Evolutionary conservation across 2,113 vertebrate genomes (phyloP).

Genomic region (Aptenodytes forsteri): DNA sequence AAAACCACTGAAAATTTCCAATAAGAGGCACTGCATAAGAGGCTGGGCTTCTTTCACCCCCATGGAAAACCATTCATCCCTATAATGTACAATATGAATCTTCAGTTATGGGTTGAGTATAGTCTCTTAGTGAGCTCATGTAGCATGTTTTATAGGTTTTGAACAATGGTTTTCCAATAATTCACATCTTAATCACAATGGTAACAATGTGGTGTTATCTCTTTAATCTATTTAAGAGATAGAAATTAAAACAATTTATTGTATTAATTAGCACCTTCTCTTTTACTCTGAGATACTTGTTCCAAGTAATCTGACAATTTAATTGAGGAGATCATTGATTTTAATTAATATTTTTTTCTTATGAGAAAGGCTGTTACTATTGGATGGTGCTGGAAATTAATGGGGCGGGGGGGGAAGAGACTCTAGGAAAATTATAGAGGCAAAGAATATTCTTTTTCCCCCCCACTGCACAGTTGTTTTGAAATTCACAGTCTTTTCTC

Average conservation of each 20-base stretch:
- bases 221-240: neutral
- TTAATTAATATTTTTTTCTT: slow-evolving; percentile 42
- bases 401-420: too few relatives aligned
- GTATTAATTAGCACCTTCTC: slow-evolving; percentile 6
- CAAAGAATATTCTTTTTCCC: neutral
- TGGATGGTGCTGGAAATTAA: neutral
- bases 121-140: neutral
- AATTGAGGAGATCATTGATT: slow-evolving; percentile 30
- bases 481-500: neutral
- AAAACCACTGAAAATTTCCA: neutral
- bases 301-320: neutral
- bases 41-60: neutral
- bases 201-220: neutral
- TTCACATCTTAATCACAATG: neutral
- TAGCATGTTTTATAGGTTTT: neutral
- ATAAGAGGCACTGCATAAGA: neutral
- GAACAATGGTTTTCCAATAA: neutral
- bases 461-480: neutral
- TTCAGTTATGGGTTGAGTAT: neutral
- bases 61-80: neutral
- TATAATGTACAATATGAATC: neutral
- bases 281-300: neutral
- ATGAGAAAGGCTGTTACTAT: neutral
- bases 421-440: neutral
- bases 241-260: slow-evolving; percentile 22